Evolutionary conservation across 2,888 invertebrate genomes (phyloP).

Genomic region (Gari tellinella): DNA sequence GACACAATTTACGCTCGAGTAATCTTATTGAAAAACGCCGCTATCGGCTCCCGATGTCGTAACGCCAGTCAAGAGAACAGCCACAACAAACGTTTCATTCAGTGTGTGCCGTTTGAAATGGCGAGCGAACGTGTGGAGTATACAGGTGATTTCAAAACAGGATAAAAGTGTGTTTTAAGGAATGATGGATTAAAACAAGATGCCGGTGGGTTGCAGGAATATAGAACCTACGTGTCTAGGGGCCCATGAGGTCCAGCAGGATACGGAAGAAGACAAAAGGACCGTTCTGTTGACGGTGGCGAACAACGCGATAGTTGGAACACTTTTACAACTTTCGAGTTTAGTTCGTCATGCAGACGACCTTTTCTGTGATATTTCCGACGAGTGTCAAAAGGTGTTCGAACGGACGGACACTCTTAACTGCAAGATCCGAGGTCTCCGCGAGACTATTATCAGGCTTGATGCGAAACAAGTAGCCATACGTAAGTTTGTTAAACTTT

Average conservation of each 20-base stretch:
- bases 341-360: slow-evolving; percentile 80
- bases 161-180: slow-evolving; percentile 8
- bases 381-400: slow-evolving; percentile 77
- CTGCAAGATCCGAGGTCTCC: slow-evolving; percentile 58
- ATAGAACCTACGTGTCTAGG: slow-evolving; percentile 72
- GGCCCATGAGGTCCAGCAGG: slow-evolving; percentile 60
- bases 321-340: slow-evolving; percentile 77
- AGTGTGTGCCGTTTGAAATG: slow-evolving; percentile 12
- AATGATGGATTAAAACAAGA: slow-evolving; percentile 30
- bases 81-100: slow-evolving; percentile 32
- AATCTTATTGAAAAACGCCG: slow-evolving; percentile 32
- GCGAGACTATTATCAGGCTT: slow-evolving; percentile 61
- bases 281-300: slow-evolving; percentile 66
- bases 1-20: slow-evolving; percentile 43
- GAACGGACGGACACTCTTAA: slow-evolving; percentile 72
- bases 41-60: slow-evolving; percentile 22
- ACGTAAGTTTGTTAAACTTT: slow-evolving; percentile 71
- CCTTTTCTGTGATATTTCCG: slow-evolving; percentile 78
- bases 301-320: slow-evolving; percentile 73
- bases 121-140: background rate
- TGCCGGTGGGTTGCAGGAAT: slow-evolving; percentile 75
- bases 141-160: slow-evolving; percentile 12
- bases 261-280: slow-evolving; percentile 59
- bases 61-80: slow-evolving; percentile 39
- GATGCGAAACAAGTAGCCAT: slow-evolving; percentile 76